Evolutionary conservation across 2,113 vertebrate species (phyloP).

Genomic region (Gambusia holbrooki): DNA sequence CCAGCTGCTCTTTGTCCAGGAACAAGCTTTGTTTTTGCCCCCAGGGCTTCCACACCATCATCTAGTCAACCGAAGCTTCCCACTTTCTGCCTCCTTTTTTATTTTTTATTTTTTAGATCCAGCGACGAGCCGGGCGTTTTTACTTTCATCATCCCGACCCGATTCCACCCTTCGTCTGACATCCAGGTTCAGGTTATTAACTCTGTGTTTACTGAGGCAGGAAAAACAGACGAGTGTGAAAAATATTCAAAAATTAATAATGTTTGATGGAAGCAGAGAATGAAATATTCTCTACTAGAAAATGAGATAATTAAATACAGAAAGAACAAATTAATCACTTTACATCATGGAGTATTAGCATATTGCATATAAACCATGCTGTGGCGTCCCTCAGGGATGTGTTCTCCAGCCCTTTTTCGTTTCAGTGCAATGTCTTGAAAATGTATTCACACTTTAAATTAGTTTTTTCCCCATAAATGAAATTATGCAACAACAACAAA

Average conservation of each 20-base stretch:
- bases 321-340: neutral
- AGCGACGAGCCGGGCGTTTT: conserved; percentile 10
- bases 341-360: neutral
- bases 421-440: neutral
- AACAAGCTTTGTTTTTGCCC: conserved; percentile 10
- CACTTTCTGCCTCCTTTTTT: neutral
- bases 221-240: neutral
- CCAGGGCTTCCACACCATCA: conserved; percentile 29
- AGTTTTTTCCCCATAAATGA: neutral
- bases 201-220: conserved; percentile 16
- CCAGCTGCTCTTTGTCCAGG: conserved; percentile 46
- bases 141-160: conserved; percentile 12
- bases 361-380: neutral
- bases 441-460: too few species aligned
- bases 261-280: too few species aligned
- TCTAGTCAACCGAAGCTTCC: conserved; percentile 25
- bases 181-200: neutral
- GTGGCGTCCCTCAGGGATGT: neutral
- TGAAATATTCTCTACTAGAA: too few species aligned
- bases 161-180: neutral
- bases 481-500: neutral
- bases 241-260: neutral
- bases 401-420: neutral
- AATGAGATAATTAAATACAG: too few species aligned
- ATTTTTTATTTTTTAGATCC: neutral